Evolutionary conservation across 1,140 invertebrate genomes (phyloP).

Genomic region (Penaeus japonicus): DNA sequence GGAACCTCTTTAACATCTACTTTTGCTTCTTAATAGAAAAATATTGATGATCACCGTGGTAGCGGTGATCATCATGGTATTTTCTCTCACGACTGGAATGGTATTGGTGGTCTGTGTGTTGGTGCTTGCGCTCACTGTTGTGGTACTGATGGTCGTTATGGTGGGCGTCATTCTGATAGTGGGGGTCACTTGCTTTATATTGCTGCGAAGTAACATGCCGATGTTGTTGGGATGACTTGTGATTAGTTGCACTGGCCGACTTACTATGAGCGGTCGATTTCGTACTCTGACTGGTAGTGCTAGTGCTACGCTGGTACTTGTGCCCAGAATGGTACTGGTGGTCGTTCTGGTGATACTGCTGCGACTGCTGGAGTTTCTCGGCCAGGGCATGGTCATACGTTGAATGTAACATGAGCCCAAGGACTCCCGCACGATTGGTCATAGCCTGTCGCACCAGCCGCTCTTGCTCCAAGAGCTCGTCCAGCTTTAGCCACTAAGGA

Average conservation of each 20-base stretch:
- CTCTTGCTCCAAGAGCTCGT: constrained; percentile 95
- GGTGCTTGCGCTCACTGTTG: constrained; percentile 13
- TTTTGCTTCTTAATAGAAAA: constrained; percentile 46
- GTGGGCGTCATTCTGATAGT: constrained; percentile 16
- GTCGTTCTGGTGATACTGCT: constrained; percentile 53
- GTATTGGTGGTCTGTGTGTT: constrained; percentile 41
- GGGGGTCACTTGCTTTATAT: constrained; percentile 29
- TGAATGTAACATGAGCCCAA: constrained; percentile 92
- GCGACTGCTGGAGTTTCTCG: constrained; percentile 64
- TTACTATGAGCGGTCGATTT: background rate
- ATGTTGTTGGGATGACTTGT: too few relatives aligned
- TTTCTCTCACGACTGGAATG: constrained; percentile 35
- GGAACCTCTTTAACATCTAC: background rate
- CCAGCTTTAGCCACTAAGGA: constrained; percentile 88
- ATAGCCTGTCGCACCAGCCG: constrained; percentile 85
- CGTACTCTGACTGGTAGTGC: background rate
- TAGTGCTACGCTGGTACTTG: background rate
- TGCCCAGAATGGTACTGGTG: constrained; percentile 48
- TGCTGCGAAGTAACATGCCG: too few relatives aligned
- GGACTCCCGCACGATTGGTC: constrained; percentile 86
- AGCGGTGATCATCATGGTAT: constrained; percentile 19
- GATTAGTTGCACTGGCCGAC: too few relatives aligned
- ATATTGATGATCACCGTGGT: constrained; percentile 47
- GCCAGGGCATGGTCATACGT: constrained; percentile 93
- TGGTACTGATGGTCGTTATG: constrained; percentile 31